Base-by-base conservation (phyloP, 1,140 invertebrate genomes). In the Apis dorsata region DNA sequence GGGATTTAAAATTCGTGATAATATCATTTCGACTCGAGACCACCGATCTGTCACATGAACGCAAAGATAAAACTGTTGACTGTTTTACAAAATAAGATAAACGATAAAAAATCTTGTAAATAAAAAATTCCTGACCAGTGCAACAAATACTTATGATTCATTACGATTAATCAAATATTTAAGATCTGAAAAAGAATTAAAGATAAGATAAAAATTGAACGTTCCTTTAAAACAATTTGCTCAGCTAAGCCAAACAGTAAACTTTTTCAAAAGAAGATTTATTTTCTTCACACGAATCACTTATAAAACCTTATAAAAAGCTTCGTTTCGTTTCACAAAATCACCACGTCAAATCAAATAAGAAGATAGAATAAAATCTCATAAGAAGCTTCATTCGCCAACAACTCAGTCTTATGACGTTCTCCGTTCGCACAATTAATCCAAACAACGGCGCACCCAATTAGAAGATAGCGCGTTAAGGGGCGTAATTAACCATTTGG, bases 61-160 rank as follows among this genome's bases (percentile, higher is more conserved):
- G 76, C 34, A 59, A 79, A 49, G 34, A 15, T 51, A 28, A 79
- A 69, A 11, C 34, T 12, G 10, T 15, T 8, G 62, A 15, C n/a
- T 65, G 44, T 44, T 60, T 70, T 71, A n/a, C 15, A 62, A 70
- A 79, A 62, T 71, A 62, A 71, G 68, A 62, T 62, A 62, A 51
- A 51, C 7, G 15, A 8, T 62, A 60, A 44, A 79, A 70, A 60
- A 70, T 21, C 19, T n/a, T 0, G 4, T 34, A 34, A 34, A 34
- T 44, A 5, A 34, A 34, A 34, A 34, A 44, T 44, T 44, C 34
- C 34, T 44, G 34, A 44, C 34, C 34, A 44, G 5, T 44, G 0
- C 34, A 44, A 44, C 34, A 44, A 44, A 7, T 44, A 44, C 4
- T 44, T 7, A 44, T 3, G 34, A 34, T 34, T 34, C 3, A 34